A percentile compares a stretch with the other conserved stretches of the same genome.
Evolutionary conservation across 2,888 invertebrate species (phyloP).

Genomic region (Volucella inanis): DNA sequence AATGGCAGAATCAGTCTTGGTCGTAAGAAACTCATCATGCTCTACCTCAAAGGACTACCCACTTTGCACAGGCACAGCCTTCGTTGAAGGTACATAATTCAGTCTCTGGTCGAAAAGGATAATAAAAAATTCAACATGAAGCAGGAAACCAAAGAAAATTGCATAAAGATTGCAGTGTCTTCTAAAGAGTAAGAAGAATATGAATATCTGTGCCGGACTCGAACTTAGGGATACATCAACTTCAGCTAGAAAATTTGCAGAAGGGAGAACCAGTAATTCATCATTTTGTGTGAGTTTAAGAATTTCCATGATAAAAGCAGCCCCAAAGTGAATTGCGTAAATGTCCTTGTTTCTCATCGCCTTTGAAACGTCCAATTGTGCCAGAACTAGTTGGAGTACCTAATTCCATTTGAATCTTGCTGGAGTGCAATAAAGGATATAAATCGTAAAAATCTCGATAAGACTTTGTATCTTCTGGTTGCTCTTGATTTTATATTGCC

Average conservation of each 20-base stretch:
- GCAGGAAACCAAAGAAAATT: neutral
- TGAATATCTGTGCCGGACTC: neutral
- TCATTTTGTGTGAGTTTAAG: constrained; percentile 52
- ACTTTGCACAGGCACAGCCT: neutral
- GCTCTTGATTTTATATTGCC: constrained; percentile 35
- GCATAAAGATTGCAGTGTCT: constrained; percentile 17
- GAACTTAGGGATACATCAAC: neutral
- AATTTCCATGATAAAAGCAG: constrained; percentile 66
- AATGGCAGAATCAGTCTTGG: constrained; percentile 32
- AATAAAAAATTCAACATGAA: constrained; percentile 14
- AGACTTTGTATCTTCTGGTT: constrained; percentile 1
- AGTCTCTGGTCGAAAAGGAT: neutral
- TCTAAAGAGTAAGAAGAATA: neutral
- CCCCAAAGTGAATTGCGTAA: constrained; percentile 47
- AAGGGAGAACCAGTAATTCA: constrained; percentile 46
- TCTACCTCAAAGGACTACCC: constrained; percentile 32
- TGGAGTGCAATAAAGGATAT: constrained; percentile 42
- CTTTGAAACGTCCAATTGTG: neutral
- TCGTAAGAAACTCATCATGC: constrained; percentile 55
- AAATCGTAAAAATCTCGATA: constrained; percentile 51
- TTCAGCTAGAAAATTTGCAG: constrained; percentile 26
- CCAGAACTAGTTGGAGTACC: neutral
- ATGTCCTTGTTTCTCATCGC: constrained; percentile 31
- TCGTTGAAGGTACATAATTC: constrained; percentile 19
- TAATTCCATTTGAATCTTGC: constrained; percentile 50